phyloP scores from a whole-genome alignment of 2,797 vertebrate species.

The Capromys pilorides region DNA sequence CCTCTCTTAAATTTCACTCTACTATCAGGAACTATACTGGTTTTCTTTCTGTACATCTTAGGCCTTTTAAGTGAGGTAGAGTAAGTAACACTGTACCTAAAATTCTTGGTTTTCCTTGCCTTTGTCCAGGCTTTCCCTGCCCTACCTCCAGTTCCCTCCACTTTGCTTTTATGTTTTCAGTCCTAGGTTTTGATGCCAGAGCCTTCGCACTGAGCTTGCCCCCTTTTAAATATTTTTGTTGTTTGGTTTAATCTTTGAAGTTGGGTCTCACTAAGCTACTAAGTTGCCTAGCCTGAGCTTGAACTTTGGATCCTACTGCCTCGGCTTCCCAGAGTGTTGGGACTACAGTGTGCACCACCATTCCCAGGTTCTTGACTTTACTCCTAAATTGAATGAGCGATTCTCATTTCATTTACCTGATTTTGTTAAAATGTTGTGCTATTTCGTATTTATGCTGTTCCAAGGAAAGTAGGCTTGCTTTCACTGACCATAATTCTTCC shows the following conservation, averaged over 20 bases:
- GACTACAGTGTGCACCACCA: not conserved
- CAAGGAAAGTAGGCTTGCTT: not conserved
- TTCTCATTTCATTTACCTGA: not conserved
- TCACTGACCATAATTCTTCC: not conserved
- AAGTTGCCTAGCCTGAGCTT: not conserved
- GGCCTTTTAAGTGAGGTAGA: not conserved
- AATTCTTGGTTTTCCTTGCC: not conserved
- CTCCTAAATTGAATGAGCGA: not conserved
- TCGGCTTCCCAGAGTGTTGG: not conserved
- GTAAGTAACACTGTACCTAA: not conserved
- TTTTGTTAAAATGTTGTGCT: not conserved
- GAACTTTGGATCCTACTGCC: not conserved
- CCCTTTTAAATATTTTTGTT: not conserved
- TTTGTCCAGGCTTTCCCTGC: not conserved
- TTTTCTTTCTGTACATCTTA: not conserved
- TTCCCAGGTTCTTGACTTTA: not conserved
- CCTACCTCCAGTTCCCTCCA: not conserved
- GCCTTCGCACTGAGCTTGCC: not conserved
- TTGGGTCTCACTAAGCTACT: not conserved
- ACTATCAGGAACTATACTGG: not conserved
- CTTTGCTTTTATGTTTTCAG: not conserved
- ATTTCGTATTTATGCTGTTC: not conserved
- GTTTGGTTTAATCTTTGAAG: not conserved
- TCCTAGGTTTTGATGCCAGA: not conserved
- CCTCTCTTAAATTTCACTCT: not conserved